Base-by-base conservation (phyloP, 2,888 invertebrate genomes). In the Archips crataeganus region DNA sequence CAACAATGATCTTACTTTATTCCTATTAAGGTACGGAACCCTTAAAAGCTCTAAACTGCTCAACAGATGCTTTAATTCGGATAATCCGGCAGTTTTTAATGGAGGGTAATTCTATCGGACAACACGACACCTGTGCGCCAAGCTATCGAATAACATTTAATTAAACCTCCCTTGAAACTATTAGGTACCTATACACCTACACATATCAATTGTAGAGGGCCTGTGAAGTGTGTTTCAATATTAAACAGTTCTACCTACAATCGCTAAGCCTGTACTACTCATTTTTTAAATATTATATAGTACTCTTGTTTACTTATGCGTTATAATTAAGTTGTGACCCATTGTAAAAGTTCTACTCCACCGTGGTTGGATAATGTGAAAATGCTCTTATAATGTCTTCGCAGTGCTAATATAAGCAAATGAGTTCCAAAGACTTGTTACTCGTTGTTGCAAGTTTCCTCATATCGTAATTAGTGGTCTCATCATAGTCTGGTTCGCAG, bases 401-500 rank as follows among this genome's bases (percentile, higher is more conserved):
- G 57, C 57, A 2, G 57, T 32, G 57, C 9, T 57, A 57, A 57
- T 57, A 11, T 57, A 57, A 57, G 57, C 57, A 57, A 57, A 57
- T 57, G 57, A 57, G 57, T 57, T 57, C 32, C 57, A 57, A 57
- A 32, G 32, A 57, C 57, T 54, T 54, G 54, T 54, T 54, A 54
- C 54, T 57, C 57, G 32, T 57, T 57, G 57, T 57, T 57, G 57
- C 32, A 57, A 57, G 57, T 57, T 57, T n/a, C 2, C 57, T 15
- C 57, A 32, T 32, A 57, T 57, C 57, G 57, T 32, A 32, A 57
- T 57, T 57, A 32, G 57, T 32, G 57, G 57, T 57, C 57, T 32
- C 57, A 57, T 57, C 57, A 32, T 57, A 23, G 32, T 11, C 32
- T 10, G 10, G 10, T 15, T 23, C 15, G 54, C 23, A 15, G 23